These are phyloP conservation scores for Bursaphelenchus okinawaensis DNA, from an alignment of 2,888 invertebrate species.

Conservation along the genomic window DNA sequence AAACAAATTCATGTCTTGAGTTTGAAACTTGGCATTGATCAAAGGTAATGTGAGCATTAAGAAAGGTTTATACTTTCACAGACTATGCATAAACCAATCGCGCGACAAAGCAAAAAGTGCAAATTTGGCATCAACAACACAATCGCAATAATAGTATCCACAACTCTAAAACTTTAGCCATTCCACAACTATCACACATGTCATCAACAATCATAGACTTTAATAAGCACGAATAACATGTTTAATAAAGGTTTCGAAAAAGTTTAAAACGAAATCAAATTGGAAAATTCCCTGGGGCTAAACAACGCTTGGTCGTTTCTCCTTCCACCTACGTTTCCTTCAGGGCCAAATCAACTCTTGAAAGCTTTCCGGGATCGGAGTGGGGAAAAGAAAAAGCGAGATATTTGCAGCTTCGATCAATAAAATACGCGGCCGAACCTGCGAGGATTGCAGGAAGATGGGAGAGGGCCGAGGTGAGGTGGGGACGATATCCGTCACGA, in stretches of 20 bases:
- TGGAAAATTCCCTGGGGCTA: not conserved
- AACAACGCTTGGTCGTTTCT: not conserved
- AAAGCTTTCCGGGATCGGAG: not conserved
- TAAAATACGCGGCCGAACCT: not conserved
- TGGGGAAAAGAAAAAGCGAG: not conserved
- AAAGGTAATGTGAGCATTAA: no score
- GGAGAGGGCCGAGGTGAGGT: not conserved
- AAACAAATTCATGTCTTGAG: no score
- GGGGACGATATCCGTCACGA: no score
- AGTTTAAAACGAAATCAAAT: not conserved
- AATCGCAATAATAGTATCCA: no score
- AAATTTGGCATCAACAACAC: no score
- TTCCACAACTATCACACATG: no score
- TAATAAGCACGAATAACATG: not conserved
- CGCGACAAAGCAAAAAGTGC: no score
- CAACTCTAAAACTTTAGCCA: no score
- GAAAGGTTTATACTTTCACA: no score
- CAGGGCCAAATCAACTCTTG: not conserved
- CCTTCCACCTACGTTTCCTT: not conserved
- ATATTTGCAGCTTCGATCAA: not conserved
- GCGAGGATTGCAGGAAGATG: not conserved
- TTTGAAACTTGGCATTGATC: no score
- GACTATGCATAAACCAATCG: no score
- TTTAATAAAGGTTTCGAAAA: not conserved
- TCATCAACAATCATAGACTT: no score